phyloP scores from a whole-genome alignment of 2,113 vertebrate species.

The Oryzias woworae region DNA sequence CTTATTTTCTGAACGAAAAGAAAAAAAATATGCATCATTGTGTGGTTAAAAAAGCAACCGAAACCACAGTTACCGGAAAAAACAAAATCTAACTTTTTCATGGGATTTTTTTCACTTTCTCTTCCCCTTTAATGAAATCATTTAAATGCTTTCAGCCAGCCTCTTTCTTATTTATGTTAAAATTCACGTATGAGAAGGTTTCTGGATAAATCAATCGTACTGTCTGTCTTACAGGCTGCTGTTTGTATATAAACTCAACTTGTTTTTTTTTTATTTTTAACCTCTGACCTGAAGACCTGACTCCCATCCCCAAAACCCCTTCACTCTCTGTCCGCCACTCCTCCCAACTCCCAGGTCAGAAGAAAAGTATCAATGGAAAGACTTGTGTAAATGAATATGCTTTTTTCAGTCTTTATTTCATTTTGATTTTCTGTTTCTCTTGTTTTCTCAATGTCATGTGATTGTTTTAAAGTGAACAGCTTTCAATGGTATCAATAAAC shows the following conservation, averaged over 20 bases:
- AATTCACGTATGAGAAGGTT: not conserved
- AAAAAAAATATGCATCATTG: no score
- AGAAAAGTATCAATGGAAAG: slow-evolving; percentile 21
- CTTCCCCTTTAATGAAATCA: no score
- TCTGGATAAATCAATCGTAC: slow-evolving; percentile 34
- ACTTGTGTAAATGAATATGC: slow-evolving; percentile 35
- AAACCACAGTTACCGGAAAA: no score
- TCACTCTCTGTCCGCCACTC: slow-evolving; percentile 8
- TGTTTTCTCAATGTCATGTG: slow-evolving; percentile 63
- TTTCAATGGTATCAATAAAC: slow-evolving; percentile 57
- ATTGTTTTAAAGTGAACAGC: slow-evolving; percentile 62
- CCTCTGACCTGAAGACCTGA: slow-evolving; percentile 39
- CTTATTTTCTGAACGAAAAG: no score
- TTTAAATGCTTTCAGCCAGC: slow-evolving; percentile 1
- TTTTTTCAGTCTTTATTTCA: slow-evolving; percentile 49
- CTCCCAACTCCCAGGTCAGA: slow-evolving; percentile 23
- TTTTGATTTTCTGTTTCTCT: slow-evolving; percentile 35
- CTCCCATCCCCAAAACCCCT: not conserved
- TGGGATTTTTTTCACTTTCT: no score
- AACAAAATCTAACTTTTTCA: no score
- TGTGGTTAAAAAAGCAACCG: no score
- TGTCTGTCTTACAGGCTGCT: slow-evolving; percentile 30
- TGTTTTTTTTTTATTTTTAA: slow-evolving; percentile 14
- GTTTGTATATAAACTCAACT: slow-evolving; percentile 45
- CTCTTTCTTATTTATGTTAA: slow-evolving; percentile 10